Conservation (phyloP, 2,888 invertebrate genomes). For the Drosophila pegasa region DNA sequence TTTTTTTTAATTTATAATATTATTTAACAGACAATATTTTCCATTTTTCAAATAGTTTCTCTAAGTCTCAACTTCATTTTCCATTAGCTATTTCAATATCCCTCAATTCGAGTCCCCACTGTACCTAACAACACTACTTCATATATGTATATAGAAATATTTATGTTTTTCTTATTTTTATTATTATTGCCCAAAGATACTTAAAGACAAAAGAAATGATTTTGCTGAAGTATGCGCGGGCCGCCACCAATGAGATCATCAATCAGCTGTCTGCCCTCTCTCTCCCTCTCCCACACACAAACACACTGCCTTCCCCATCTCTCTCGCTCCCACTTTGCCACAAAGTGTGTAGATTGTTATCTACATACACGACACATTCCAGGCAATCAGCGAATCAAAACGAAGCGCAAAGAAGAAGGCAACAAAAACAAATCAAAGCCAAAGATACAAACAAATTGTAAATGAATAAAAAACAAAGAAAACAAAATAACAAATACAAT, state of each 20-base stretch:
- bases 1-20: background rate
- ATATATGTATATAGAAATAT: background rate
- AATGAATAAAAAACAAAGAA: conserved; percentile 15
- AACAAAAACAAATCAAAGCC: conserved; percentile 17
- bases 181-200: conserved; percentile 12
- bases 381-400: conserved; percentile 67
- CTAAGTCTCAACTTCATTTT: background rate
- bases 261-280: conserved; percentile 36
- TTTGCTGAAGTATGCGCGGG: conserved; percentile 17
- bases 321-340: background rate
- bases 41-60: too few relatives aligned
- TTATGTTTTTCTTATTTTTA: conserved; percentile 1
- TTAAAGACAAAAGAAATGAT: conserved; percentile 14
- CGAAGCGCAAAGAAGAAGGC: conserved; percentile 37
- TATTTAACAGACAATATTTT: too few relatives aligned
- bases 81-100: background rate
- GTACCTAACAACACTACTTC: background rate
- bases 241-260: conserved; percentile 56
- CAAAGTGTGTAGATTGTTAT: conserved; percentile 47
- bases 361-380: conserved; percentile 63
- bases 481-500: too few relatives aligned
- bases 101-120: background rate
- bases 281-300: background rate
- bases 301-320: background rate
- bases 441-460: conserved; percentile 22